phyloP scores from a whole-genome alignment of 2,888 invertebrate genomes.

The Ochropleura leucogaster region DNA sequence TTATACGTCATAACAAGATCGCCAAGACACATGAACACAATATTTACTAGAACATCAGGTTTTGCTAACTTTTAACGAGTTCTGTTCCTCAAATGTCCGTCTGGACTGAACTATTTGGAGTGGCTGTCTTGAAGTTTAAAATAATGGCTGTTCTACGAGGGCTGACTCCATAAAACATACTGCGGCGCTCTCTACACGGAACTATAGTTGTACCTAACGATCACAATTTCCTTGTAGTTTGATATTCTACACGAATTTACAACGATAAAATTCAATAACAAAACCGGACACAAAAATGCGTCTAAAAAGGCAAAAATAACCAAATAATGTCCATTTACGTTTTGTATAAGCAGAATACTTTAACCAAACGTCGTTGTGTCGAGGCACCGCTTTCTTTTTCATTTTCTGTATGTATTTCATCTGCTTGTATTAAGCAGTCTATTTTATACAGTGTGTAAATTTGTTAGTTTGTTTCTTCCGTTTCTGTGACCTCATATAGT shows the following conservation, averaged over 20 bases:
- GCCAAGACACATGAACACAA: conserved; percentile 9
- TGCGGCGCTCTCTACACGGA: not conserved
- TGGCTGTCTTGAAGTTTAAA: conserved; percentile 52
- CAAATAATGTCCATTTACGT: too few species aligned
- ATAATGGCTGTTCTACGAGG: conserved; percentile 54
- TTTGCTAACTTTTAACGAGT: conserved; percentile 52
- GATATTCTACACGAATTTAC: conserved; percentile 6
- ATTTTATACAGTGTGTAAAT: too few species aligned
- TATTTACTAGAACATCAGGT: conserved; percentile 20
- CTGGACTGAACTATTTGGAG: conserved; percentile 43
- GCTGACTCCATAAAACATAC: conserved; percentile 39
- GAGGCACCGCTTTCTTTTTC: too few species aligned
- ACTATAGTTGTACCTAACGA: not conserved
- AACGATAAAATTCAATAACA: not conserved
- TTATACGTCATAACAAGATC: not conserved
- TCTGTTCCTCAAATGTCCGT: conserved; percentile 34
- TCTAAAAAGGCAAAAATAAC: too few species aligned
- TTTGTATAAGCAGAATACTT: too few species aligned
- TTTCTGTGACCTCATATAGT: too few species aligned
- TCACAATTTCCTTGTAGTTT: conserved; percentile 5
- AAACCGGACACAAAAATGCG: too few species aligned
- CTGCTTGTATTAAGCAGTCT: too few species aligned
- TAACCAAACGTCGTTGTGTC: too few species aligned
- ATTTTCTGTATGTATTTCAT: too few species aligned
- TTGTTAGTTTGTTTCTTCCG: too few species aligned